Evolutionary conservation across 1,140 invertebrate genomes (phyloP).

Genomic region (Lepidurus couesii): DNA sequence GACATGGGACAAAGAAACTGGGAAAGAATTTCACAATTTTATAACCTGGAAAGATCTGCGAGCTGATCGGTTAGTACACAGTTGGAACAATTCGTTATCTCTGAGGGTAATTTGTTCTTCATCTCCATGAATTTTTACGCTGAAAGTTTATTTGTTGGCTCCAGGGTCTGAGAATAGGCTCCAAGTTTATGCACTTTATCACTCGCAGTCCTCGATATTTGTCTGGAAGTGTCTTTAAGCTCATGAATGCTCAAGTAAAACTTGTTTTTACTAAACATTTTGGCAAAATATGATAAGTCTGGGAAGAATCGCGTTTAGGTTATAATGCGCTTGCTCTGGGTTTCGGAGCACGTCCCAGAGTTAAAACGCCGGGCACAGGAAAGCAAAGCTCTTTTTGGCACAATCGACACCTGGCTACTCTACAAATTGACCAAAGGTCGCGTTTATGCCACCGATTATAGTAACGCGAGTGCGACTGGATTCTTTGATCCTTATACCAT

Average conservation of each 20-base stretch:
- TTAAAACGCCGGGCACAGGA: constrained; percentile 55
- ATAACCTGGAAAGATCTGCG: constrained; percentile 95
- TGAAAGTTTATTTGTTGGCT: constrained; percentile 35
- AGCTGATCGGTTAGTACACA: constrained; percentile 67
- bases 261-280: constrained; percentile 35
- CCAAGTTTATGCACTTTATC: constrained; percentile 64
- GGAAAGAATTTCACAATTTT: constrained; percentile 81
- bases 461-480: constrained; percentile 82
- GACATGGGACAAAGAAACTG: constrained; percentile 77
- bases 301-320: constrained; percentile 52
- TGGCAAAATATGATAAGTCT: no score
- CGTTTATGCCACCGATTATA: constrained; percentile 75
- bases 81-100: constrained; percentile 76
- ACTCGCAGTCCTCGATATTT: constrained; percentile 72
- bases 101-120: constrained; percentile 55
- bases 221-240: constrained; percentile 68
- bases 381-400: constrained; percentile 73
- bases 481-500: constrained; percentile 87
- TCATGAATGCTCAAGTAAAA: constrained; percentile 71
- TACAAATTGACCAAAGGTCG: constrained; percentile 55
- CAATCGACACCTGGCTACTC: constrained; percentile 87
- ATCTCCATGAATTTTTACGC: neutral
- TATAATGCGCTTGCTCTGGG: constrained; percentile 70
- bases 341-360: constrained; percentile 61
- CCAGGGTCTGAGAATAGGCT: constrained; percentile 53